phyloP scores from a whole-genome alignment of 2,113 vertebrate genomes.

The Catharus fuscescens region DNA sequence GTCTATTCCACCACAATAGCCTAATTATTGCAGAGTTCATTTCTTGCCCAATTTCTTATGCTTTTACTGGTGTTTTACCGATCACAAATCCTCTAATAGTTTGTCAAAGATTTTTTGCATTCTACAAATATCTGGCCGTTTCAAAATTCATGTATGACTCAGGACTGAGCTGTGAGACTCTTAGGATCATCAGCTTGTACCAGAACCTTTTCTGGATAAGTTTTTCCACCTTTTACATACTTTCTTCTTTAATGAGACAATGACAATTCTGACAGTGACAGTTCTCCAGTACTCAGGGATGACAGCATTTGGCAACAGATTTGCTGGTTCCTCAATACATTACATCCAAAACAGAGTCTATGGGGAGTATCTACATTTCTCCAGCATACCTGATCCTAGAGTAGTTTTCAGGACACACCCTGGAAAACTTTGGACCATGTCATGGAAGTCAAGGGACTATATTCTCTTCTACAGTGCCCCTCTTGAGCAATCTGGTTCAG shows the following conservation, averaged over 20 bases:
- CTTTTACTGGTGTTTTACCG: neutral
- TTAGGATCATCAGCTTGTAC: neutral
- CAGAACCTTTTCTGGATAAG: neutral
- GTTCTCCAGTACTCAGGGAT: neutral
- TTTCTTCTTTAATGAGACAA: neutral
- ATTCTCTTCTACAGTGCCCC: neutral
- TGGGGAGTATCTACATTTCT: neutral
- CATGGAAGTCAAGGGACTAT: neutral
- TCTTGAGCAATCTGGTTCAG: neutral
- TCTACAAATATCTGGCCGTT: neutral
- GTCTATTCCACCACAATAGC: neutral
- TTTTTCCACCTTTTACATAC: neutral
- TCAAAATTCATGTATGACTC: neutral
- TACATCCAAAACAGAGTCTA: neutral
- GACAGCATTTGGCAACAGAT: neutral
- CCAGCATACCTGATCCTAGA: neutral
- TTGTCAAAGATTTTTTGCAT: conserved; percentile 1
- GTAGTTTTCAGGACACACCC: neutral
- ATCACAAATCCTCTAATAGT: neutral
- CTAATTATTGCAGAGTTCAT: neutral
- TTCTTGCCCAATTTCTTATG: neutral
- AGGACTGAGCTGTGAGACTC: neutral
- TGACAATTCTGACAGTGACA: neutral
- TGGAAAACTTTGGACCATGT: neutral
- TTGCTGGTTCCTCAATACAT: accelerated